Conservation (phyloP, 92 coral and sea anemone species). For the Epizoanthus ramosus region DNA sequence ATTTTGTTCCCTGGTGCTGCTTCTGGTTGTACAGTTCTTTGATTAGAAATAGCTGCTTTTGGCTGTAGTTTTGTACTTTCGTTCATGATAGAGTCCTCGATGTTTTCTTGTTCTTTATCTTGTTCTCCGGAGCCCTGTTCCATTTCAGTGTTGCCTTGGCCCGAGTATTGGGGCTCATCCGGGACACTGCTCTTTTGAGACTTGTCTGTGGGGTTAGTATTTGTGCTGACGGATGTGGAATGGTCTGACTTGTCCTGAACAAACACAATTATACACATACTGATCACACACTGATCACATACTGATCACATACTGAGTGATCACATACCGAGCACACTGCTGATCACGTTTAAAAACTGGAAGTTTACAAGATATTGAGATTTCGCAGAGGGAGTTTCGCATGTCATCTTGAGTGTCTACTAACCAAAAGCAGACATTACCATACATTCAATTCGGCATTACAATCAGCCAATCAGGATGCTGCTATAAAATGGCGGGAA, state of each 20-base stretch:
- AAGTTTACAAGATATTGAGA: too few relatives aligned
- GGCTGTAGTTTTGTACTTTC: not conserved
- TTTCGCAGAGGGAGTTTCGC: too few relatives aligned
- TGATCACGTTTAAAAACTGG: too few relatives aligned
- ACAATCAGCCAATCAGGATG: too few relatives aligned
- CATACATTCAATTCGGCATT: too few relatives aligned
- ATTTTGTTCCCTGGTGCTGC: not conserved
- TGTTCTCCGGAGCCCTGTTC: slow-evolving; percentile 9
- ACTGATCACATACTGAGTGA: too few relatives aligned
- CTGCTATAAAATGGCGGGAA: too few relatives aligned
- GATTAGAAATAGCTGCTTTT: too few relatives aligned
- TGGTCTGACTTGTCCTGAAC: not conserved
- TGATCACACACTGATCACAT: not conserved
- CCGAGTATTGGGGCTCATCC: not conserved
- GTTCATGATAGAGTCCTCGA: not conserved
- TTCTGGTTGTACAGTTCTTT: not conserved
- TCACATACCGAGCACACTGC: too few relatives aligned
- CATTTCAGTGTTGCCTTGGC: not conserved
- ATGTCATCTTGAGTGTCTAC: too few relatives aligned
- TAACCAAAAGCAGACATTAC: too few relatives aligned
- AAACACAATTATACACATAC: not conserved
- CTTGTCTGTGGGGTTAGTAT: not conserved
- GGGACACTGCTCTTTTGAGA: not conserved
- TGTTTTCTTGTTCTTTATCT: not conserved
- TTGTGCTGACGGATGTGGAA: not conserved